These are phyloP conservation scores for Drosophila koepferae DNA, from an alignment of 2,888 invertebrate species.

Conservation along the genomic window DNA sequence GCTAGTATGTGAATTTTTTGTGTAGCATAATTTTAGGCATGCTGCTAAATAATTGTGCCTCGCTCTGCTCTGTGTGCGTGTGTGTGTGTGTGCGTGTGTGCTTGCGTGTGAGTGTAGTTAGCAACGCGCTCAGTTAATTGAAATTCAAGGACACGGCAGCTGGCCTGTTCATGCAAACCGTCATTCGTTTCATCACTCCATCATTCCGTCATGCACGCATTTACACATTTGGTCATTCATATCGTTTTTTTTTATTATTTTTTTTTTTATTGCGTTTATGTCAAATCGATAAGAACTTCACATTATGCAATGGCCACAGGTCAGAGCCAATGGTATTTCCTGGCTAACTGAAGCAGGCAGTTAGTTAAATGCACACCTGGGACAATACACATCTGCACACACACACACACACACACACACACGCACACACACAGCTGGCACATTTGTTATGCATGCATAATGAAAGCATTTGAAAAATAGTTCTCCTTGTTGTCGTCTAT, in stretches of 20 bases:
- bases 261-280: conserved; percentile 24
- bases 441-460: conserved; percentile 68
- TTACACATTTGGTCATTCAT: conserved; percentile 16
- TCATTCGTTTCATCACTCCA: not conserved
- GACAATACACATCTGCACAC: conserved; percentile 34
- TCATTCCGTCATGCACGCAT: conserved; percentile 10
- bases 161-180: not conserved
- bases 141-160: conserved; percentile 69
- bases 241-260: not conserved
- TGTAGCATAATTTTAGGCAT: conserved; percentile 70
- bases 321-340: conserved; percentile 27
- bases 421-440: conserved; percentile 9
- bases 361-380: conserved; percentile 65
- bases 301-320: conserved; percentile 67
- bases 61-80: conserved; percentile 12
- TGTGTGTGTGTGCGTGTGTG: conserved; percentile 18
- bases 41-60: conserved; percentile 51
- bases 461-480: conserved; percentile 57
- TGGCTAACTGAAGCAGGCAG: conserved; percentile 58
- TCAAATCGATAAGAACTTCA: conserved; percentile 50
- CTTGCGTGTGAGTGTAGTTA: conserved; percentile 42
- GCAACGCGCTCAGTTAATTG: conserved; percentile 57
- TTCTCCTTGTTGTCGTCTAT: conserved; percentile 34
- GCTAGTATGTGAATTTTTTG: conserved; percentile 22
- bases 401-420: conserved; percentile 13